These are phyloP conservation scores for Monarcha castaneiventris DNA, from an alignment of 2,113 vertebrate genomes.

Conservation along the genomic window DNA sequence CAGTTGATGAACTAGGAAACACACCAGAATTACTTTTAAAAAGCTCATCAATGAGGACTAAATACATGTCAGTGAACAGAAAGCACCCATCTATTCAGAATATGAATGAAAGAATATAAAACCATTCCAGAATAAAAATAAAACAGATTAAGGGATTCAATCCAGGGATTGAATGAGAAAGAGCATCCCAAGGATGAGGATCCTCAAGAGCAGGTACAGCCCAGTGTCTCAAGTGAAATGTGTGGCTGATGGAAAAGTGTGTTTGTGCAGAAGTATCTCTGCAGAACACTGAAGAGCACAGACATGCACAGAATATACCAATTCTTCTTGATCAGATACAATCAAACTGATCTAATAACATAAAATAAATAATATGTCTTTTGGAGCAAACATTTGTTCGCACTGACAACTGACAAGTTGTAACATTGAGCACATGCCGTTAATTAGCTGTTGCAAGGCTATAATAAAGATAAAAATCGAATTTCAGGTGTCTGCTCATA, in stretches of 20 bases:
- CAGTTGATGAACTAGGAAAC: not conserved
- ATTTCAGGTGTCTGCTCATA: not conserved
- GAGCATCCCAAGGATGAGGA: not conserved
- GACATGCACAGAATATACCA: not conserved
- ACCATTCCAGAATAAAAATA: not conserved
- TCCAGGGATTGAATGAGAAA: not conserved
- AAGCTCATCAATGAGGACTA: not conserved
- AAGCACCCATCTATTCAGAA: not conserved
- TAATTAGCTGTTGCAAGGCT: not conserved
- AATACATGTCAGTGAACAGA: not conserved
- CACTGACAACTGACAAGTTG: not conserved
- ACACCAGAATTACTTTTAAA: not conserved
- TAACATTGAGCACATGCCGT: not conserved
- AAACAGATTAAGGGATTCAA: not conserved
- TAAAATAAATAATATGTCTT: not conserved
- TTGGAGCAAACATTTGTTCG: not conserved
- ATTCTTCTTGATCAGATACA: not conserved
- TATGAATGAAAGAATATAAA: not conserved
- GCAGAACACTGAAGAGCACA: not conserved
- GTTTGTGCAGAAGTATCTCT: not conserved
- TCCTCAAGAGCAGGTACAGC: not conserved
- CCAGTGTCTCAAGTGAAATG: rapidly evolving
- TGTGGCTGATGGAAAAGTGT: not conserved
- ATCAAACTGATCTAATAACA: not conserved
- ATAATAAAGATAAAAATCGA: not conserved